Evolutionary conservation across 2,888 invertebrate species (phyloP).

Genomic region (Rhimphoctona megacephalus): DNA sequence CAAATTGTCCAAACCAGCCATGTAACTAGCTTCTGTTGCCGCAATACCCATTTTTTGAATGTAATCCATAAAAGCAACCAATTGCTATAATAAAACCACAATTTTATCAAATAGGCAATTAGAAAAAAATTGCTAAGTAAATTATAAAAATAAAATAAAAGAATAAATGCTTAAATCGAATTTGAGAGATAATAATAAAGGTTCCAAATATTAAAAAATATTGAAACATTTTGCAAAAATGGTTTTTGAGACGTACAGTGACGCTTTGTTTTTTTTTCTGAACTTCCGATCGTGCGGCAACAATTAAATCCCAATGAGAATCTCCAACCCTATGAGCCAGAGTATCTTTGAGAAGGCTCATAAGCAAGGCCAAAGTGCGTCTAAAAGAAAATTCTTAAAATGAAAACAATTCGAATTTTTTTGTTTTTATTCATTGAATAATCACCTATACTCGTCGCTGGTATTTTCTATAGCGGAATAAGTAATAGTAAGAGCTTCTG

Average conservation of each 20-base stretch:
- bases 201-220: not conserved
- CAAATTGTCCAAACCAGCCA: constrained; percentile 81
- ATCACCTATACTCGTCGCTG: constrained; percentile 81
- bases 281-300: constrained; percentile 76
- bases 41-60: constrained; percentile 81
- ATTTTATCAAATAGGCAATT: not conserved
- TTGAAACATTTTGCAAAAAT: not conserved
- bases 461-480: constrained; percentile 79
- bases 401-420: constrained; percentile 12
- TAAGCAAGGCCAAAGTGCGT: constrained; percentile 75
- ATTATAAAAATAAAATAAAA: not conserved
- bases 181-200: no score
- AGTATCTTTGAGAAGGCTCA: constrained; percentile 78
- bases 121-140: not conserved
- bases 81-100: constrained; percentile 73
- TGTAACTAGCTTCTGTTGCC: constrained; percentile 79
- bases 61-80: constrained; percentile 79
- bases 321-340: constrained; percentile 75
- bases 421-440: not conserved
- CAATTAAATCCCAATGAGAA: constrained; percentile 79
- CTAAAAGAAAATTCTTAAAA: constrained; percentile 70
- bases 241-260: constrained; percentile 69
- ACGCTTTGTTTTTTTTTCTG: constrained; percentile 78
- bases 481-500: constrained; percentile 79
- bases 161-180: no score